Percentiles rank a stretch among this genome's conserved stretches.
Evolutionary conservation across 2,113 vertebrate species (phyloP).

Genomic region (Protobothrops mucrosquamatus): DNA sequence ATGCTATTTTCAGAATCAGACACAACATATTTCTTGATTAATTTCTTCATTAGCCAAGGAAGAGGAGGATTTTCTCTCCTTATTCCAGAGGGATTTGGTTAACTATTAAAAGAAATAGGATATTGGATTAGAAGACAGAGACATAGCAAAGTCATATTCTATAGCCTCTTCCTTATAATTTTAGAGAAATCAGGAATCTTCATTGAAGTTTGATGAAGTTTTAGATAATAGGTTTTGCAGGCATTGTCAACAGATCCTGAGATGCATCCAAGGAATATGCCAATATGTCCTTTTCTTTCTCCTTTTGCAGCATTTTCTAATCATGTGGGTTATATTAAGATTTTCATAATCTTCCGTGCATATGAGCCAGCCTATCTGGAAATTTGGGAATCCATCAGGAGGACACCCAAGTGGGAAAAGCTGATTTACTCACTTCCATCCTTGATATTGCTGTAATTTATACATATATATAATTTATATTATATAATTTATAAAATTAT

Average conservation of each 20-base stretch:
- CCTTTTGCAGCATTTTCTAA: background rate
- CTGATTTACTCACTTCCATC: too few species aligned
- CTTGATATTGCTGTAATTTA: too few species aligned
- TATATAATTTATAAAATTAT: too few species aligned
- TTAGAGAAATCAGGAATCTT: background rate
- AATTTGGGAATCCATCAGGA: background rate
- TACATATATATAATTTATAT: too few species aligned
- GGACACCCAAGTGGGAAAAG: too few species aligned
- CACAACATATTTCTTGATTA: background rate
- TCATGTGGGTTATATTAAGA: background rate
- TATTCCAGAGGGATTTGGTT: background rate
- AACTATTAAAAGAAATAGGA: background rate
- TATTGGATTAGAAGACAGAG: background rate
- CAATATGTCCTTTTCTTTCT: background rate
- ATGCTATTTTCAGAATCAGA: background rate
- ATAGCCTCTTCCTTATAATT: background rate
- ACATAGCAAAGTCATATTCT: background rate
- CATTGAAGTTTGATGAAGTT: background rate
- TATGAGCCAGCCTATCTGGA: background rate
- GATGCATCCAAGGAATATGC: background rate
- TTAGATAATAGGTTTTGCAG: background rate
- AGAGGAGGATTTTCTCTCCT: background rate
- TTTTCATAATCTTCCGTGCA: background rate
- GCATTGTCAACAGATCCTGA: background rate
- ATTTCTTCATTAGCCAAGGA: background rate